Percentiles rank a stretch among this genome's conserved stretches.
phyloP scores from a whole-genome alignment of 2,888 invertebrate species.

The Drosophila quinaria region DNA sequence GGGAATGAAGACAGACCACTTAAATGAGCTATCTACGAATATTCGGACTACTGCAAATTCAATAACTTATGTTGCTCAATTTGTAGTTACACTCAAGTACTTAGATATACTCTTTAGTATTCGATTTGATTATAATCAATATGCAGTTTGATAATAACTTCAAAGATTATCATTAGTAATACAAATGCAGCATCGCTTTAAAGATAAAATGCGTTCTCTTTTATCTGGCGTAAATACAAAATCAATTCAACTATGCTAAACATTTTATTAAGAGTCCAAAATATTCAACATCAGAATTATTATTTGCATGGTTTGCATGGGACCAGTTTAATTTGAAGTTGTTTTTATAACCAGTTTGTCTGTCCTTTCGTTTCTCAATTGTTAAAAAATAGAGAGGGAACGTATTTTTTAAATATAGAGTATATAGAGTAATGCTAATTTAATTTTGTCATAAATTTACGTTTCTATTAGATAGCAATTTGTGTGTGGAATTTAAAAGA shows the following conservation, averaged over 20 bases:
- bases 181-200: neutral
- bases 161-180: conserved; percentile 1
- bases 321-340: conserved; percentile 49
- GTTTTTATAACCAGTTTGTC: neutral
- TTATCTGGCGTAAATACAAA: neutral
- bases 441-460: conserved; percentile 14
- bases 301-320: conserved; percentile 39
- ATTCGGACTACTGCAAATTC: conserved; percentile 1
- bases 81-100: neutral
- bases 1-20: conserved; percentile 1
- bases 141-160: conserved; percentile 23
- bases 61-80: conserved; percentile 23
- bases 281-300: neutral
- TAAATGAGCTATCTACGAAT: conserved; percentile 34
- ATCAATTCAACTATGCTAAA: neutral
- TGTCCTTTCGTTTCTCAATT: neutral
- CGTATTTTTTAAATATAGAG: neutral
- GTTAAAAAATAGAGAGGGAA: neutral
- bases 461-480: conserved; percentile 19
- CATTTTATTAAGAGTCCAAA: neutral
- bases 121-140: conserved; percentile 11
- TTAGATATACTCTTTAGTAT: conserved; percentile 8
- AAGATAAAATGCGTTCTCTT: neutral
- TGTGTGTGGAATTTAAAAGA: conserved; percentile 19
- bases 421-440: conserved; percentile 19